Conservation (phyloP, 2,797 vertebrate genomes). For the Schizothorax lantsangensis region DNA sequence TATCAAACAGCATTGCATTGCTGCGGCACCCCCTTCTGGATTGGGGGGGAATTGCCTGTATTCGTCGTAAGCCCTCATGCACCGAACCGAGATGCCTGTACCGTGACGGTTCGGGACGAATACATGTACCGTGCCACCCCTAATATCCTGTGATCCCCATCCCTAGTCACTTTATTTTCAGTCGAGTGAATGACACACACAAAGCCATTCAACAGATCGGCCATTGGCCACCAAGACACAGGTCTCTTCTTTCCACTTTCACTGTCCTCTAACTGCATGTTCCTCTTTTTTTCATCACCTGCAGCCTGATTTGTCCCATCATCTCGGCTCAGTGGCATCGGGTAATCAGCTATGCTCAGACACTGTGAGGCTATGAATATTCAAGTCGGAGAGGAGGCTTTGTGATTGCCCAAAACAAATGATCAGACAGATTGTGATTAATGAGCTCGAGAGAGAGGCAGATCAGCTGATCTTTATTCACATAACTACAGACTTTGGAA, state of each 20-base stretch:
- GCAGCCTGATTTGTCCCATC: neutral
- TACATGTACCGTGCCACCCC: too few relatives aligned
- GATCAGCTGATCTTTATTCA: slow-evolving; percentile 22
- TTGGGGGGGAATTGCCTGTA: too few relatives aligned
- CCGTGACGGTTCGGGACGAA: too few relatives aligned
- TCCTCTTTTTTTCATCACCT: neutral
- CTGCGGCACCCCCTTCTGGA: too few relatives aligned
- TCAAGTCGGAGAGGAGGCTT: slow-evolving; percentile 5
- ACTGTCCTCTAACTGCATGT: neutral
- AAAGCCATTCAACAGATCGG: neutral
- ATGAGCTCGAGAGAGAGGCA: neutral
- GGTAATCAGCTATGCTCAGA: slow-evolving; percentile 10
- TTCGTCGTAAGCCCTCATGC: too few relatives aligned
- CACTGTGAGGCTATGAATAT: slow-evolving; percentile 17
- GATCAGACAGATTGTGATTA: slow-evolving; percentile 14
- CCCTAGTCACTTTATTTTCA: slow-evolving; percentile 15
- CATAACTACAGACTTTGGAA: neutral
- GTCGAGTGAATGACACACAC: slow-evolving; percentile 13
- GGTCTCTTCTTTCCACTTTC: neutral
- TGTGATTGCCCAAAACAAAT: slow-evolving; percentile 35
- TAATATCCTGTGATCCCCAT: neutral
- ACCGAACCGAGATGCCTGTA: too few relatives aligned
- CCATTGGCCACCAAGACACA: slow-evolving; percentile 19
- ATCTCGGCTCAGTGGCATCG: neutral
- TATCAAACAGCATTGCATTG: too few relatives aligned